Evolutionary conservation across 2,888 invertebrate species (phyloP), one percentile per base, ranked within the genome.

Genomic region (Myopa tessellatipennis): DNA sequence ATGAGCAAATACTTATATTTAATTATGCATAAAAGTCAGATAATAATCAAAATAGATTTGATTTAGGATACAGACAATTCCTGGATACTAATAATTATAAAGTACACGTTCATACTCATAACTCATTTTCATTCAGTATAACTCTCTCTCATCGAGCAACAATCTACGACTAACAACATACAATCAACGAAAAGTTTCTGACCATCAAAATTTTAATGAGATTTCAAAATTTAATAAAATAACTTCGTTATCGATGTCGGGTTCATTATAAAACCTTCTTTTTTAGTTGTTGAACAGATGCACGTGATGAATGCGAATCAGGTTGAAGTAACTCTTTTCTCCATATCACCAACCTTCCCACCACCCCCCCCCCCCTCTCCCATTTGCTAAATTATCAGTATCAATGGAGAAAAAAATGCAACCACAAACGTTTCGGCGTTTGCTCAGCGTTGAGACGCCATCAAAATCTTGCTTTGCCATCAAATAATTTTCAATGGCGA

Each of bases 401-500:
- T 65, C 65, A 36, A 65, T 38, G 38, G 65, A 38, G 36, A 12
- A 65, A 16, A 36, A 36, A 3, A 0, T 10, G 36, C 12, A 3
- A 10, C 65, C 65, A 6, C 55, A 16, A 55, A 36, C 45, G 45
- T 1, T 45, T 45, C 7, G 45, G 45, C 45, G 34, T 16, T 16
- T 14, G 38, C 3, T 7, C 61, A 26, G 34, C 61, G 26, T 4
- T 4, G 34, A 63, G 61, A 34, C 34, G 36, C 38, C 65, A 16
- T 65, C 65, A 6, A 14, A 7, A 65, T 65, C 65, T 2, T 65
- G 34, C 36, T 7, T 34, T 36, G 36, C 38, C 14, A 72, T 75
- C 75, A 34, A 74, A 74, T 75, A 67, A 61, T 75, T 68, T 75
- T 77, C 74, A 79, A 79, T 77, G 63, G 79, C 77, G 74, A 77